Conservation (phyloP, 2,113 vertebrate species). For the Onychostruthus taczanowskii region DNA sequence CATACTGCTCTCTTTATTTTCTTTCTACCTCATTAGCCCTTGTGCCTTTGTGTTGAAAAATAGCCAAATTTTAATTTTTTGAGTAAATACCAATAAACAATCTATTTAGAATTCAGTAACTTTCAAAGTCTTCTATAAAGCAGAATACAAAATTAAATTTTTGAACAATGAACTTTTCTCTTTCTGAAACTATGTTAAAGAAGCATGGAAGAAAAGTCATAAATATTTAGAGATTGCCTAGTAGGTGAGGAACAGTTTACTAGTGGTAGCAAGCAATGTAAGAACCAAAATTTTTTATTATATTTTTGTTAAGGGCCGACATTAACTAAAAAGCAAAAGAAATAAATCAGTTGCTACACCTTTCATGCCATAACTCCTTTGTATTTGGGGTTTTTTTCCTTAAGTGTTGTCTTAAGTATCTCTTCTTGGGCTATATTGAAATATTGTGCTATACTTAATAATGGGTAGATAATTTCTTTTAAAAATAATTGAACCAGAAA, state of each 20-base stretch:
- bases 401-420: background rate
- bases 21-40: background rate
- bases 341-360: fast-evolving
- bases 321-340: background rate
- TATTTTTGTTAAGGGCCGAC: background rate
- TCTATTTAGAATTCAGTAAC: background rate
- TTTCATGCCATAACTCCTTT: background rate
- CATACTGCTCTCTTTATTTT: background rate
- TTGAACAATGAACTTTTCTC: background rate
- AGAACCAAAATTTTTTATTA: background rate
- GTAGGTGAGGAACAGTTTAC: background rate
- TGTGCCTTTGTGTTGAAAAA: background rate
- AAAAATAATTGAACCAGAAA: background rate
- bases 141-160: background rate
- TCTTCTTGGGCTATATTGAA: background rate
- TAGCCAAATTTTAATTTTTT: background rate
- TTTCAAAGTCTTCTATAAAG: background rate
- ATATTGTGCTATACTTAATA: background rate
- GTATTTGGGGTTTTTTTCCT: fast-evolving
- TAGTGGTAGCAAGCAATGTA: background rate
- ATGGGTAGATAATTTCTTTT: background rate
- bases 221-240: background rate
- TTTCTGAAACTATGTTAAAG: background rate
- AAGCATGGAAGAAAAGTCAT: background rate
- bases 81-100: background rate